Conservation (phyloP, 2,888 invertebrate genomes). For the Cyrtodaria siliqua region DNA sequence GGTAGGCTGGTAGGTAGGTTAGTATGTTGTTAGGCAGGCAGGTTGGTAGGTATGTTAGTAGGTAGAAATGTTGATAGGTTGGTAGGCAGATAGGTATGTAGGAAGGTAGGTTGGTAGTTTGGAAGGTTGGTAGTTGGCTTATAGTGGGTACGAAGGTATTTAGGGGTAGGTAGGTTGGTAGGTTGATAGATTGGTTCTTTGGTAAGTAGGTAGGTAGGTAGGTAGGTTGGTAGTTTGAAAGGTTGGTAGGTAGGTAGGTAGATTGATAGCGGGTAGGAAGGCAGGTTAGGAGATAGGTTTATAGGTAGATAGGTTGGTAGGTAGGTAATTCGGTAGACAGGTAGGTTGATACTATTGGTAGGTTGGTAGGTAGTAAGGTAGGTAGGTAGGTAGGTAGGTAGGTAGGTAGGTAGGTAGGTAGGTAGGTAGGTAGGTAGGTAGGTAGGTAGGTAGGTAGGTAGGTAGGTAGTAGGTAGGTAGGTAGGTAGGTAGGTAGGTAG, state of each 20-base stretch:
- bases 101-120: neutral
- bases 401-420: slow-evolving; percentile 20
- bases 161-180: neutral
- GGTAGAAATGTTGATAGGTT: no score
- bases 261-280: neutral
- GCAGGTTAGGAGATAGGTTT: slow-evolving; percentile 5
- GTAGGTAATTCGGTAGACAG: slow-evolving; percentile 18
- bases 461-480: slow-evolving; percentile 24
- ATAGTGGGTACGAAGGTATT: neutral
- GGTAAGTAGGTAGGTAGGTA: slow-evolving; percentile 3
- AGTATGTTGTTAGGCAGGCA: neutral
- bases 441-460: slow-evolving; percentile 20
- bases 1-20: neutral
- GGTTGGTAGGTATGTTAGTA: neutral
- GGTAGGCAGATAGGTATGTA: neutral
- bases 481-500: slow-evolving; percentile 25
- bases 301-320: slow-evolving; percentile 1
- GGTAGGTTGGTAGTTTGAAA: neutral
- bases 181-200: neutral
- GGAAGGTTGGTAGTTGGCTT: neutral
- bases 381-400: slow-evolving; percentile 24
- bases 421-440: slow-evolving; percentile 22
- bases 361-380: slow-evolving; percentile 16
- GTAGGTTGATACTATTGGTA: slow-evolving; percentile 3
- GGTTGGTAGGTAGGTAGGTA: neutral